phyloP scores from a whole-genome alignment of 2,113 vertebrate species.

The pig (Sus scrofa) region T2T-Sscrofa CM000830.6:4960001-4960500 shows the following conservation, averaged over 20 bases:
- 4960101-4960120: neutral
- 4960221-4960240: rapidly evolving
- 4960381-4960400: neutral
- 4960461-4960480: rapidly evolving
- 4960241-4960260: too few species aligned
- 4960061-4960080: rapidly evolving
- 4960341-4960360: neutral
- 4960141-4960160: rapidly evolving
- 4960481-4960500: rapidly evolving
- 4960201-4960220: rapidly evolving
- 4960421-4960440: rapidly evolving
- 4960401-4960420: rapidly evolving
- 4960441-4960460: rapidly evolving
- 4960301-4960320: rapidly evolving
- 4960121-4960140: rapidly evolving
- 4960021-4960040: rapidly evolving
- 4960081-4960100: rapidly evolving
- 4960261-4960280: rapidly evolving
- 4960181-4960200: neutral
- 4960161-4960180: too few species aligned
- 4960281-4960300: neutral
- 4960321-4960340: neutral
- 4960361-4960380: neutral
- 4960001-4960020: neutral
- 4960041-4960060: rapidly evolving